Base-by-base conservation (phyloP, 1,140 invertebrate genomes). In the Macrocentrus cingulum region DNA sequence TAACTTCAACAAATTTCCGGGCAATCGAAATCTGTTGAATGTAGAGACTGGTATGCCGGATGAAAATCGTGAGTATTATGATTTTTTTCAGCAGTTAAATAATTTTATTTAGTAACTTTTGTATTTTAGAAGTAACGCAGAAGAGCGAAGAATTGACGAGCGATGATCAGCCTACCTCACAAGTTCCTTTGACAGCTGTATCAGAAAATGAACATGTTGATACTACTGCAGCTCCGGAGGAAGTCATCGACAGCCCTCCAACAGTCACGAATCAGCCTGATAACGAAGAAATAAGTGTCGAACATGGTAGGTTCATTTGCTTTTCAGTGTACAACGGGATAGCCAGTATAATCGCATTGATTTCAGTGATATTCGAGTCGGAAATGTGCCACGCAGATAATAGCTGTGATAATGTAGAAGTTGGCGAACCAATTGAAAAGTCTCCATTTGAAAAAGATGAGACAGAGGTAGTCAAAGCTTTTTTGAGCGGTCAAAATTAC, bases 1-100 rank as follows among this genome's bases (percentile, higher is more conserved):
- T 23, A 68, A 44, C 60, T 67, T 72, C 46, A 63, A 68, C 46
- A 66, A 70, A 61, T 68, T 72, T 68, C 65, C 58, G 4, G 63
- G 63, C 11, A 72, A 72, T 63, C 63, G 66, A 66, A 73, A 74
- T 71, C 72, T 78, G 55, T 64, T 72, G 51, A 72, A 71, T 62
- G 60, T 64, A 51, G 61, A 69, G 49, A 66, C 65, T 51, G 59
- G 51, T 62, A 55, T 62, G 16, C 23, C 64, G 62, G 56, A 55
- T 45, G 51, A 68, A 4, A 53, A 59, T 56, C 51, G 69, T 72
- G 61, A 65, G 60, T 56, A 58, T 41, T 19, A 60, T 1, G 19
- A 23, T 56, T 56, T 22, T 6, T 11, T 29, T 19, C 41, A 41
- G 2, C 7, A 9, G 3, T n/a, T 4, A 39, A 5, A n/a, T 3